Percentiles rank a stretch among this genome's conserved stretches.
These are phyloP conservation scores for Agrochola macilenta DNA, from an alignment of 2,888 invertebrate genomes.

Conservation along the genomic window DNA sequence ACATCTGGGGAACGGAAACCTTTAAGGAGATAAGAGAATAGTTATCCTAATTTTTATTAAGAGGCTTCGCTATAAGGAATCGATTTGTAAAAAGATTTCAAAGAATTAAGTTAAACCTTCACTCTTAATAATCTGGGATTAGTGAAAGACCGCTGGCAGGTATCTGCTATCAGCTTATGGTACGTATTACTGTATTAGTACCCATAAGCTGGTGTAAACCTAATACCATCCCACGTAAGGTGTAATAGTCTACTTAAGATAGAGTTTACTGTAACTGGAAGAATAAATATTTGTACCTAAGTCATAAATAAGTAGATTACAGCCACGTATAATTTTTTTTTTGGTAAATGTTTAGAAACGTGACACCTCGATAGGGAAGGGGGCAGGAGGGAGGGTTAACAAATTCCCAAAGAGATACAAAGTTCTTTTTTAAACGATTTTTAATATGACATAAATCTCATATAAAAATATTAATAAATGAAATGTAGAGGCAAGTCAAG, in stretches of 20 bases:
- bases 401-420: too few relatives aligned
- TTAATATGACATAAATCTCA: too few relatives aligned
- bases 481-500: too few relatives aligned
- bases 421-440: too few relatives aligned
- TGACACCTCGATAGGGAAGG: too few relatives aligned
- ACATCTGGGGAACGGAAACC: neutral
- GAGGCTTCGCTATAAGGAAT: neutral
- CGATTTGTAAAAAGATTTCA: constrained; percentile 9
- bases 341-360: too few relatives aligned
- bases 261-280: neutral
- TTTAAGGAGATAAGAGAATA: neutral
- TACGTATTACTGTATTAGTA: constrained; percentile 1
- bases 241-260: neutral
- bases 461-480: too few relatives aligned
- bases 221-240: constrained; percentile 3
- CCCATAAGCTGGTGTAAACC: constrained; percentile 13
- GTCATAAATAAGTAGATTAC: neutral
- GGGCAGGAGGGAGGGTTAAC: too few relatives aligned
- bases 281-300: neutral
- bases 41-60: neutral
- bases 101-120: constrained; percentile 6
- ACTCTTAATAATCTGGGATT: constrained; percentile 23
- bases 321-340: too few relatives aligned
- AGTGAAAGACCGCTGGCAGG: neutral
- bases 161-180: constrained; percentile 1